These are phyloP conservation scores for Atta colombica DNA, from an alignment of 1,140 invertebrate genomes.

Conservation along the genomic window DNA sequence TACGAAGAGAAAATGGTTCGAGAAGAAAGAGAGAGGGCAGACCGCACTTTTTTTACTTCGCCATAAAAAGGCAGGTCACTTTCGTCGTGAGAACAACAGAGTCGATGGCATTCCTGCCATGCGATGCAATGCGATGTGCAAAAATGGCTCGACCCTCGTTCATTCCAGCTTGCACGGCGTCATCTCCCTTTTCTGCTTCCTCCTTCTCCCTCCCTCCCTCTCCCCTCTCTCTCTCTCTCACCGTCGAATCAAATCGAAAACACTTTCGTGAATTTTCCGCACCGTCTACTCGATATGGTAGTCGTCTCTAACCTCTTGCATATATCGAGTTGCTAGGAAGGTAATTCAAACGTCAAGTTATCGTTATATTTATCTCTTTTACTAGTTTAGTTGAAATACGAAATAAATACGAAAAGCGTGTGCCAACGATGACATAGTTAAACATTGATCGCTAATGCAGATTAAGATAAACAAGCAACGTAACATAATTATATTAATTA, in stretches of 20 bases:
- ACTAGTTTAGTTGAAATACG: neutral
- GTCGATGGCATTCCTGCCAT: constrained; percentile 45
- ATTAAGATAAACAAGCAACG: neutral
- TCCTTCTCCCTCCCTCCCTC: neutral
- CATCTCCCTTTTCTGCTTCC: neutral
- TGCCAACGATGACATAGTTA: neutral
- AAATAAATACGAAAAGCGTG: neutral
- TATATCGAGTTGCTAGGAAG: neutral
- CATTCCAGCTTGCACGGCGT: too few species aligned
- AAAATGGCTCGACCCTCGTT: neutral
- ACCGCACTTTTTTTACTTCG: constrained; percentile 44
- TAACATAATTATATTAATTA: constrained; percentile 17
- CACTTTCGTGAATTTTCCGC: constrained; percentile 10
- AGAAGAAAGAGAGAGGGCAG: neutral
- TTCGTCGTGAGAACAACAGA: constrained; percentile 65
- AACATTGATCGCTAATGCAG: neutral
- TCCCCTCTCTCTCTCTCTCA: neutral
- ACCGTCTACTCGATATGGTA: constrained; percentile 16
- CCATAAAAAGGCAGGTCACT: constrained; percentile 68
- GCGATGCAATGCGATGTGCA: constrained; percentile 4
- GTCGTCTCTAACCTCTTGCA: constrained; percentile 4
- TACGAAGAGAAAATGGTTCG: constrained; percentile 9
- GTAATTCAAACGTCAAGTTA: constrained; percentile 15
- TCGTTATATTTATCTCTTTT: constrained; percentile 8
- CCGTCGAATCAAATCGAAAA: constrained; percentile 10